Base-by-base conservation (phyloP, 1,140 invertebrate species). In the Gonatopus flavifemur region DNA sequence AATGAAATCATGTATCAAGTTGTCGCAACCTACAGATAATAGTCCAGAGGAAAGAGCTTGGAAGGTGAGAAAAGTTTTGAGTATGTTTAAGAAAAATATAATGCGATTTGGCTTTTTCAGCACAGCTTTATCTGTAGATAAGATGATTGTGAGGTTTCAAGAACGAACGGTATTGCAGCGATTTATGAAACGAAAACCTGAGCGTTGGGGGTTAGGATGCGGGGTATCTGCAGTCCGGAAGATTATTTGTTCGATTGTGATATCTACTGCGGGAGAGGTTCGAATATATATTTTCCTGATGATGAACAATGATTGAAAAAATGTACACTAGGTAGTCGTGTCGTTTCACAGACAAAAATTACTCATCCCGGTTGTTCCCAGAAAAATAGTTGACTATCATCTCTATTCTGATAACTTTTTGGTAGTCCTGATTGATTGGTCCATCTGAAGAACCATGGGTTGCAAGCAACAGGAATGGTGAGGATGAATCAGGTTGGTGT, bases 1-100 rank as follows among this genome's bases (percentile, higher is more conserved):
- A 39, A 52, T 57, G 3, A 55, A 55, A 49, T 33, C 9, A 8
- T 10, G 18, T 33, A 10, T 57, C 9, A 49, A 57, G 31, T 44
- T 8, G 44, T 49, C 38, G 9, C 39, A 47, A 21, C 2, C 2
- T 8, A 30, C 15, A 1, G 44, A 57, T 7, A 4, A 57, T 33
- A 45, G 38, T 41, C 6, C 21, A 13, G 15, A 10, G 5, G 45
- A 52, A 15, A 25, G 12, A 52, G 35, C 28, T n/a, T 56, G n/a
- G n/a, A n/a, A n/a, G n/a, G n/a, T n/a, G n/a, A n/a, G n/a, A n/a
- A n/a, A n/a, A n/a, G n/a, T 56, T n/a, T 12, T 30, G n/a, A 36
- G 49, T 19, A 49, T 49, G 2, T 55, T 49, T 9, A 43, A 24
- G 1, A 55, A 46, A 42, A 55, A 45, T 33, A 49, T 44, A 24